phyloP scores from a whole-genome alignment of 64 coral and sea anemone species.

The Stichodactyla mertensii region DNA sequence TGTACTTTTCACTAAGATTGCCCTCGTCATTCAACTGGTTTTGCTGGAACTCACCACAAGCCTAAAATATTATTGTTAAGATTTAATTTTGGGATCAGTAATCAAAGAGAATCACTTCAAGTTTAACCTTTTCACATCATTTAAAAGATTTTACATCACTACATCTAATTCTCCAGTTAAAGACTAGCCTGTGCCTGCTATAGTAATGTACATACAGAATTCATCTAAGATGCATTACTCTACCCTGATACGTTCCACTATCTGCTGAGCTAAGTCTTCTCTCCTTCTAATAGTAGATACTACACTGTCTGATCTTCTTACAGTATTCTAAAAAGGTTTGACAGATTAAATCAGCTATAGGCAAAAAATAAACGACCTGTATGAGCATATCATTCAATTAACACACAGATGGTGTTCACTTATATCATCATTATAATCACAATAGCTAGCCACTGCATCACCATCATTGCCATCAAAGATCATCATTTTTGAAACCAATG shows the following conservation, averaged over 20 bases:
- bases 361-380: no score
- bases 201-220: no score
- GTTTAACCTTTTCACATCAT: no score
- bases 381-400: no score
- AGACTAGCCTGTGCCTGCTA: no score
- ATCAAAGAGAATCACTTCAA: neutral
- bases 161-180: no score
- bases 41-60: conserved; percentile 16
- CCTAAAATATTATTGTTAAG: conserved; percentile 6
- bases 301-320: conserved; percentile 83
- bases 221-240: neutral
- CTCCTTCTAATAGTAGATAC: conserved; percentile 57
- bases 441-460: no score
- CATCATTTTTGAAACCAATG: no score
- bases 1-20: conserved; percentile 62
- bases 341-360: neutral
- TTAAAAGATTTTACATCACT: no score
- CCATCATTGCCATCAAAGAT: no score
- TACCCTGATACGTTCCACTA: conserved; percentile 75
- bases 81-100: neutral
- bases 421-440: no score
- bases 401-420: no score
- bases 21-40: conserved; percentile 39
- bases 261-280: conserved; percentile 71
- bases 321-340: neutral